Evolutionary conservation across 2,888 invertebrate species (phyloP).

Genomic region (Heliconius ethilla): DNA sequence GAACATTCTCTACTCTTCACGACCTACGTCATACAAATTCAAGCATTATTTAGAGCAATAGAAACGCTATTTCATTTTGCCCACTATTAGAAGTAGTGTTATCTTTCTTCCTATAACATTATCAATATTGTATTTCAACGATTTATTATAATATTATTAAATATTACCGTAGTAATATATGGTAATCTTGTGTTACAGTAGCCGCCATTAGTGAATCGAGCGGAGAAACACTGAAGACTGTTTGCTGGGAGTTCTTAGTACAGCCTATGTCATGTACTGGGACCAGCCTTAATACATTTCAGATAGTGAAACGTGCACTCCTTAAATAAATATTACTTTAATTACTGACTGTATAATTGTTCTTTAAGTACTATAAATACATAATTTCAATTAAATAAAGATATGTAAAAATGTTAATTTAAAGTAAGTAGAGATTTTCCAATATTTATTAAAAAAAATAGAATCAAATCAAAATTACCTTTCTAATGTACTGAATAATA

Average conservation of each 20-base stretch:
- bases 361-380: conserved; percentile 19
- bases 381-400: neutral
- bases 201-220: conserved; percentile 76
- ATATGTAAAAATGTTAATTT: neutral
- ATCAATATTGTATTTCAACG: neutral
- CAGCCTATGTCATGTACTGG: conserved; percentile 43
- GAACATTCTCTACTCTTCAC: conserved; percentile 32
- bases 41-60: conserved; percentile 3
- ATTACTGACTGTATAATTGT: conserved; percentile 42
- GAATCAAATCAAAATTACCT: neutral
- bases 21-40: conserved; percentile 21
- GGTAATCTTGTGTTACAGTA: conserved; percentile 57
- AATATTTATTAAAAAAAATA: neutral
- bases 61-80: conserved; percentile 9
- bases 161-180: conserved; percentile 10
- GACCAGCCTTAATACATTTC: conserved; percentile 50
- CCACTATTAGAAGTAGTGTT: conserved; percentile 5
- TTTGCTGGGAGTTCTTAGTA: conserved; percentile 52
- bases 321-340: conserved; percentile 51
- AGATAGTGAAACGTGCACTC: conserved; percentile 53
- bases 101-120: neutral
- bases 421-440: neutral
- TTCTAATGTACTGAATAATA: neutral
- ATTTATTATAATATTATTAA: neutral
- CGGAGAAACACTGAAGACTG: conserved; percentile 66